These are phyloP conservation scores for Theodoxus fluviatilis DNA, from an alignment of 2,888 invertebrate species.

Conservation along the genomic window DNA sequence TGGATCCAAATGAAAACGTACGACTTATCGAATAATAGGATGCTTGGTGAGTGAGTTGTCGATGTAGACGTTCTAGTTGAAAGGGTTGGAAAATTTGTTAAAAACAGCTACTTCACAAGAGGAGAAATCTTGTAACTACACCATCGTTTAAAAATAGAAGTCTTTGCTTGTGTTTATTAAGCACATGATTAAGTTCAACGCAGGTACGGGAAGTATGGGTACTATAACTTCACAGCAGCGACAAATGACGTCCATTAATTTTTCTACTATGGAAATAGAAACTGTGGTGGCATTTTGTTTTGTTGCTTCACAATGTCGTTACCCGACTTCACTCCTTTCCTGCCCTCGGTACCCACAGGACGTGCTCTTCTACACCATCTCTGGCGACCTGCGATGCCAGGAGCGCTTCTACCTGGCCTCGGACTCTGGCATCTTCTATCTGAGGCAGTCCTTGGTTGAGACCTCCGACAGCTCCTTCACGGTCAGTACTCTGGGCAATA, in stretches of 20 bases:
- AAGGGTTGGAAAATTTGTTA: too few relatives aligned
- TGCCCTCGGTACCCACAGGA: slow-evolving; percentile 33
- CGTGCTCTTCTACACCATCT: slow-evolving; percentile 39
- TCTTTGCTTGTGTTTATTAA: too few relatives aligned
- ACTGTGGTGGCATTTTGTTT: background rate
- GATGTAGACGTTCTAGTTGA: too few relatives aligned
- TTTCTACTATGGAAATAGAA: background rate
- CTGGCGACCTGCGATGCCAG: slow-evolving; percentile 35
- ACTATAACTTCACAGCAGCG: too few relatives aligned
- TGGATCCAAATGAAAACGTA: too few relatives aligned
- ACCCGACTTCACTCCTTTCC: background rate
- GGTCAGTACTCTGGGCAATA: slow-evolving; percentile 34
- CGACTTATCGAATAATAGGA: too few relatives aligned
- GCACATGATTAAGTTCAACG: too few relatives aligned
- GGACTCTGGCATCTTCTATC: slow-evolving; percentile 39
- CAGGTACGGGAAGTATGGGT: too few relatives aligned
- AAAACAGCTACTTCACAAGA: too few relatives aligned
- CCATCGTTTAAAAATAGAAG: too few relatives aligned
- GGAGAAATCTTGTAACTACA: too few relatives aligned
- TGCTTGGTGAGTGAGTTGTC: too few relatives aligned
- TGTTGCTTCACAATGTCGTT: background rate
- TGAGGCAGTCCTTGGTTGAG: slow-evolving; percentile 38
- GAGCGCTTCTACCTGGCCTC: slow-evolving; percentile 42
- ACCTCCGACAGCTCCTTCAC: slow-evolving; percentile 38
- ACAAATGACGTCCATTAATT: background rate